A percentile compares a stretch with the other conserved stretches of the same genome.
phyloP scores from a whole-genome alignment of 2,113 vertebrate genomes.

The Sinocyclocheilus anshuiensis region DNA sequence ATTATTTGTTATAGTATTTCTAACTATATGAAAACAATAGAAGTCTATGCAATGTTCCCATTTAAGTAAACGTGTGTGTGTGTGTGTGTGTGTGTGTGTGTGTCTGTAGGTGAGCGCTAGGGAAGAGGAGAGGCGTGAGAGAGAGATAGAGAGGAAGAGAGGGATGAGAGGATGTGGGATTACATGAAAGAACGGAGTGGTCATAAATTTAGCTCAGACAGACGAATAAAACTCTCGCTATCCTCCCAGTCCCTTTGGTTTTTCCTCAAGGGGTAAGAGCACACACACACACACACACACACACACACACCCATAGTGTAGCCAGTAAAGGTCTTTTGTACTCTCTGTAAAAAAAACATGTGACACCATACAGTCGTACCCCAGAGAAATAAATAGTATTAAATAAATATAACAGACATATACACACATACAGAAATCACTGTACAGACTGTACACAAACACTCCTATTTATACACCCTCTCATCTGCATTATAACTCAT shows the following conservation, averaged over 20 bases:
- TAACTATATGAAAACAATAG: background rate
- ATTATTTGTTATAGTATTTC: background rate
- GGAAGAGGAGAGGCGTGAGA: conserved; percentile 76
- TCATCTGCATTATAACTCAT: background rate
- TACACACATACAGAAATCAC: conserved; percentile 54
- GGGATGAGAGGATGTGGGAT: conserved; percentile 68
- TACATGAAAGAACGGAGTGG: conserved; percentile 62
- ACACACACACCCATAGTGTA: conserved; percentile 31
- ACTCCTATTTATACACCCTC: conserved; percentile 1
- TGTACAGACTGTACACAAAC: conserved; percentile 30
- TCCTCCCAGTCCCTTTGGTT: conserved; percentile 62
- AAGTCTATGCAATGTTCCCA: background rate
- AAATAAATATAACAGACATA: conserved; percentile 75
- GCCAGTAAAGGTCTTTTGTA: conserved; percentile 42
- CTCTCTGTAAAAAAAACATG: background rate
- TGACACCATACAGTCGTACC: conserved; percentile 64
- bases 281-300: conserved; percentile 47
- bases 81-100: conserved; percentile 49
- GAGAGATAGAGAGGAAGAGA: conserved; percentile 66
- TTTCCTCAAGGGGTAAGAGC: conserved; percentile 62
- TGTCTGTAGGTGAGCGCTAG: conserved; percentile 59
- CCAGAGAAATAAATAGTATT: conserved; percentile 77
- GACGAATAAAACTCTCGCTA: conserved; percentile 73
- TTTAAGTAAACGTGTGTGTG: conserved; percentile 40
- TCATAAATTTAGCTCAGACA: conserved; percentile 78